Conservation (phyloP, 1,140 invertebrate species). For the Lordiphosa collinella region DNA sequence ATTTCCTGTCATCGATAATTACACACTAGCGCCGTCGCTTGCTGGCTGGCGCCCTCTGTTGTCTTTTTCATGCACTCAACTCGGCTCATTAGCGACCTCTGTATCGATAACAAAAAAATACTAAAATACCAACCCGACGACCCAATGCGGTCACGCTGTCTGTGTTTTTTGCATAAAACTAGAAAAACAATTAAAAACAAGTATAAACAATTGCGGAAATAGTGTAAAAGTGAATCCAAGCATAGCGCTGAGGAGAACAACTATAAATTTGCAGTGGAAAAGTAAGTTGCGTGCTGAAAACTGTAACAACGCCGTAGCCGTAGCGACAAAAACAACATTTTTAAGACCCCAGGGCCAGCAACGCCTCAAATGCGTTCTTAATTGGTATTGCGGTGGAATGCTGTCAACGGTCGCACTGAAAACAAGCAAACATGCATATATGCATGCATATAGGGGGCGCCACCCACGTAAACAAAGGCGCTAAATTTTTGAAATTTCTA, state of each 20-base stretch:
- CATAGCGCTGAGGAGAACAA: background rate
- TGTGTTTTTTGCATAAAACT: too few relatives aligned
- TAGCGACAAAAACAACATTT: background rate
- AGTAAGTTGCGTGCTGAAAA: background rate
- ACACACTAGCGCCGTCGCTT: too few relatives aligned
- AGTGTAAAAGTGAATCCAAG: background rate
- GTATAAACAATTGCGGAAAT: constrained; percentile 19
- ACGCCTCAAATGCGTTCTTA: constrained; percentile 4
- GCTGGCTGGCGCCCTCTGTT: too few relatives aligned
- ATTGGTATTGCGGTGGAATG: background rate
- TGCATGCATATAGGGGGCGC: background rate
- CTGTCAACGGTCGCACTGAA: background rate
- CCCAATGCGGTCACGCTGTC: too few relatives aligned
- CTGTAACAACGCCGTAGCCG: background rate
- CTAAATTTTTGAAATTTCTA: background rate
- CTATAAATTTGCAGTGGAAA: background rate
- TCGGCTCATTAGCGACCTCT: too few relatives aligned
- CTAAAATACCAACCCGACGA: background rate
- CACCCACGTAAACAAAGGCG: constrained; percentile 1
- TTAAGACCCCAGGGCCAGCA: constrained; percentile 2
- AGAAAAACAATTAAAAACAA: constrained; percentile 10
- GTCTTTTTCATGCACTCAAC: too few relatives aligned
- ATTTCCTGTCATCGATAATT: too few relatives aligned
- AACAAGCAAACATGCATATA: background rate
- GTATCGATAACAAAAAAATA: constrained; percentile 14